Evolutionary conservation across 2,113 vertebrate genomes (phyloP).

Genomic region (Zosterops borbonicus): DNA sequence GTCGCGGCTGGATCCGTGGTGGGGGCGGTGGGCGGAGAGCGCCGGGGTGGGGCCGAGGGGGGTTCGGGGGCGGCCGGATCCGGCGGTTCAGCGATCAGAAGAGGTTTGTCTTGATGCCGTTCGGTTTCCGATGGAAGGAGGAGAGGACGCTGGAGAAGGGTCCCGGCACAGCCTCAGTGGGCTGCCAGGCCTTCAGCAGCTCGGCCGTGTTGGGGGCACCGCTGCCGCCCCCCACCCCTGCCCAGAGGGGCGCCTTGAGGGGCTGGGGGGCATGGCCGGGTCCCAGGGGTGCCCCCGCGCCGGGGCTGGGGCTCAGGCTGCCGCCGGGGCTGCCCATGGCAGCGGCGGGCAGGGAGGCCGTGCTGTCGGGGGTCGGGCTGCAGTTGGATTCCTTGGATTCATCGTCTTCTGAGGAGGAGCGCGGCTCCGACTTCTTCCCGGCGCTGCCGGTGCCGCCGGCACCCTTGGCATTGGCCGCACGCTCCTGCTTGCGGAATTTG

Average conservation of each 20-base stretch:
- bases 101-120: conserved; percentile 89
- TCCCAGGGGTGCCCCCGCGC: conserved; percentile 73
- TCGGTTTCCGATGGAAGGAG: conserved; percentile 93
- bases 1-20: not conserved
- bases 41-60: not conserved
- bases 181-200: conserved; percentile 94
- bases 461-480: conserved; percentile 87
- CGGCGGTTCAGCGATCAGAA: conserved; percentile 79
- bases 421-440: conserved; percentile 83
- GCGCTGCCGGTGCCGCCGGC: conserved; percentile 46
- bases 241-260: conserved; percentile 87
- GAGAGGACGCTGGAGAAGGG: conserved; percentile 94
- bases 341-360: conserved; percentile 87
- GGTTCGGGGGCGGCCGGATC: not conserved
- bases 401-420: conserved; percentile 90
- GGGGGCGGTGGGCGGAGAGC: not conserved
- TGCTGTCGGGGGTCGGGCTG: conserved; percentile 96
- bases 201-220: conserved; percentile 80
- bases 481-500: conserved; percentile 95
- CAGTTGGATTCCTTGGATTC: conserved; percentile 95
- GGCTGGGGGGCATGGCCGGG: conserved; percentile 81
- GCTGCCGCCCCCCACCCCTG: conserved; percentile 78
- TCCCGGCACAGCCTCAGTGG: conserved; percentile 87
- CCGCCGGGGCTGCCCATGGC: conserved; percentile 84
- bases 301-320: conserved; percentile 90